Evolutionary conservation across 2,113 vertebrate genomes (phyloP).

Genomic region (Nothocercus julius): DNA sequence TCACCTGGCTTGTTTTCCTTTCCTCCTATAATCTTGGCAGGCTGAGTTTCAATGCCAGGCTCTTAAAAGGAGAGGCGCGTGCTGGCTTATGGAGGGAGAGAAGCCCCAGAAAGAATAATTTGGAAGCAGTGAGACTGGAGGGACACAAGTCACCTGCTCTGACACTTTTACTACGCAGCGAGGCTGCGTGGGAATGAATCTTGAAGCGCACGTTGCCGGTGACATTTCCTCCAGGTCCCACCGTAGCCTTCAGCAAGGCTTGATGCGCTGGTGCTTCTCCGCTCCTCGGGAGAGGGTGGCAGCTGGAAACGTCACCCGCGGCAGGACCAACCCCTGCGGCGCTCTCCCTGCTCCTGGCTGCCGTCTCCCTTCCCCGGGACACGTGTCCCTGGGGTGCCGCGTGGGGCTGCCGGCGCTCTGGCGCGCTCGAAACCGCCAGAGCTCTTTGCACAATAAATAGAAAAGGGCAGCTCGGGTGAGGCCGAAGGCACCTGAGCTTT

Average conservation of each 20-base stretch:
- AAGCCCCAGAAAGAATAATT: constrained; percentile 48
- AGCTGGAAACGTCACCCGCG: not conserved
- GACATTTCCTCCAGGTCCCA: constrained; percentile 37
- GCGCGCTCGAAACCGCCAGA: not conserved
- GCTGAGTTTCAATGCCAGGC: not conserved
- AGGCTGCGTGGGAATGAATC: constrained; percentile 50
- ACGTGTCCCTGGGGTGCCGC: not conserved
- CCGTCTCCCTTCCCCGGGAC: not conserved
- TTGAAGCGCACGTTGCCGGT: constrained; percentile 16
- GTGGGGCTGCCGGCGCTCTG: not conserved
- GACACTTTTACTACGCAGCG: constrained; percentile 53
- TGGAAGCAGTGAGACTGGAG: not conserved
- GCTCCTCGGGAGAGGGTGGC: not conserved
- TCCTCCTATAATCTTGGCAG: not conserved
- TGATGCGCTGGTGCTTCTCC: not conserved
- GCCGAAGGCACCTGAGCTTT: not conserved
- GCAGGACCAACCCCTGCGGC: not conserved
- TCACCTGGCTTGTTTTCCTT: not conserved
- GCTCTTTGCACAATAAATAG: not conserved
- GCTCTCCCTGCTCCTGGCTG: not conserved
- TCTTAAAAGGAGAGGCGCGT: constrained; percentile 29
- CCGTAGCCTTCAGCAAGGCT: constrained; percentile 18
- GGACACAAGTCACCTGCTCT: constrained; percentile 26
- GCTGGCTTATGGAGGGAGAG: constrained; percentile 8
- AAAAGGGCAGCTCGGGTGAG: not conserved